These are phyloP conservation scores for Ictalurus punctatus DNA, from an alignment of 2,113 vertebrate species.

Conservation along the genomic window DNA sequence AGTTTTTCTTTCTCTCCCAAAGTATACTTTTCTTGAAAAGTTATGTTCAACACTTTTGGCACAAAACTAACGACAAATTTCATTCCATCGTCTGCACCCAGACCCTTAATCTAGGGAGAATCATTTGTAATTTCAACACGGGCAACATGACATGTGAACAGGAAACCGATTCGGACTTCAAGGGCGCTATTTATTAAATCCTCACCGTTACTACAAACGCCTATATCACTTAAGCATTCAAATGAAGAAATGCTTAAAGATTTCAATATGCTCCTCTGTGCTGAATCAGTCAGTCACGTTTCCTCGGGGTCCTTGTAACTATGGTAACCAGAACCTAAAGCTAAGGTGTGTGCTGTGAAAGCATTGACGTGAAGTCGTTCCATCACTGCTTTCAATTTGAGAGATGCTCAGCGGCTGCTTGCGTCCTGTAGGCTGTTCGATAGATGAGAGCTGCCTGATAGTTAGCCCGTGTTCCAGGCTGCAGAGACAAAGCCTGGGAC, in stretches of 20 bases:
- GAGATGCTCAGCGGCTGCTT: background rate
- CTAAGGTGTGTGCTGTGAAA: conserved; percentile 20
- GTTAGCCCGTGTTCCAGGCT: background rate
- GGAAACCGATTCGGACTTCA: background rate
- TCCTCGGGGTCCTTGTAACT: conserved; percentile 44
- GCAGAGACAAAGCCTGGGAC: background rate
- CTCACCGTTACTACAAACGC: conserved; percentile 4
- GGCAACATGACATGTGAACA: background rate
- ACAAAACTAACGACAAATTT: too few species aligned
- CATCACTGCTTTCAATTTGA: conserved; percentile 47
- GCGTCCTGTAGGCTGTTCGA: background rate
- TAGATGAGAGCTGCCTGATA: background rate
- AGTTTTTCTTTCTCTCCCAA: too few species aligned
- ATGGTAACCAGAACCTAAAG: conserved; percentile 50
- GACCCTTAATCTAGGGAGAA: background rate
- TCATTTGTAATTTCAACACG: background rate
- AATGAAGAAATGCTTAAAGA: background rate
- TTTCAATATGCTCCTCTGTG: conserved; percentile 17
- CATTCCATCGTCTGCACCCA: background rate
- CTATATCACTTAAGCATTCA: background rate
- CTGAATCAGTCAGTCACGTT: conserved; percentile 20
- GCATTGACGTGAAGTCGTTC: conserved; percentile 23
- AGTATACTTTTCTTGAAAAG: too few species aligned
- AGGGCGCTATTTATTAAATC: background rate
- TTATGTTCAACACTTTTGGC: too few species aligned